phyloP scores from a whole-genome alignment of 2,113 vertebrate genomes.

The Sander lucioperca region DNA sequence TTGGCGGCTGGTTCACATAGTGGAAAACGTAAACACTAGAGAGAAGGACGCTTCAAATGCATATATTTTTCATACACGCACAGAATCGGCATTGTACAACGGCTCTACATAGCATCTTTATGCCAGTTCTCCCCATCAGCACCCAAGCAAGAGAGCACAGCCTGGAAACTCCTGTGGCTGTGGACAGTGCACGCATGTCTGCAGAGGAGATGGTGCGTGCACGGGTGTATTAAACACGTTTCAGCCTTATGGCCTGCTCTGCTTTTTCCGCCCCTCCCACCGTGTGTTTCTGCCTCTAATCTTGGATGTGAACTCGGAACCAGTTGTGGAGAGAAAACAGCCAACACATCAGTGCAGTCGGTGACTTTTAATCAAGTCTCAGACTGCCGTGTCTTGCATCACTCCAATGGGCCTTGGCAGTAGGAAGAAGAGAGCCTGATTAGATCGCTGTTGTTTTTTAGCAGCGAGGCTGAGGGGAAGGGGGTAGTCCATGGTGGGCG shows the following conservation, averaged over 20 bases:
- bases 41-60: neutral
- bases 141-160: neutral
- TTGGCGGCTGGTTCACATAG: neutral
- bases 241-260: conserved; percentile 4
- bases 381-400: conserved; percentile 43
- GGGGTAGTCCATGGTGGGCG: conserved; percentile 53
- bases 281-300: conserved; percentile 26
- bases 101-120: no score
- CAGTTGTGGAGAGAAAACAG: conserved; percentile 28
- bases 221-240: conserved; percentile 27
- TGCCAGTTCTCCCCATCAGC: neutral
- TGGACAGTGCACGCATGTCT: conserved; percentile 10
- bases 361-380: conserved; percentile 69
- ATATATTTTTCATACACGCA: neutral
- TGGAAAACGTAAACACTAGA: neutral
- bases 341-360: conserved; percentile 24
- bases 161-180: neutral
- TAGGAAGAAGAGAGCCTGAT: conserved; percentile 67
- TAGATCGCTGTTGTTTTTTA: conserved; percentile 79
- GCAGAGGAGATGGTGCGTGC: conserved; percentile 16
- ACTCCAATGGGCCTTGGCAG: conserved; percentile 71
- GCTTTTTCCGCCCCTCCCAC: neutral
- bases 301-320: conserved; percentile 30
- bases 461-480: conserved; percentile 55
- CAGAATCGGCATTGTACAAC: neutral